Base-by-base conservation (phyloP, 2,888 invertebrate species). In the Glaucopsyche alexis region DNA sequence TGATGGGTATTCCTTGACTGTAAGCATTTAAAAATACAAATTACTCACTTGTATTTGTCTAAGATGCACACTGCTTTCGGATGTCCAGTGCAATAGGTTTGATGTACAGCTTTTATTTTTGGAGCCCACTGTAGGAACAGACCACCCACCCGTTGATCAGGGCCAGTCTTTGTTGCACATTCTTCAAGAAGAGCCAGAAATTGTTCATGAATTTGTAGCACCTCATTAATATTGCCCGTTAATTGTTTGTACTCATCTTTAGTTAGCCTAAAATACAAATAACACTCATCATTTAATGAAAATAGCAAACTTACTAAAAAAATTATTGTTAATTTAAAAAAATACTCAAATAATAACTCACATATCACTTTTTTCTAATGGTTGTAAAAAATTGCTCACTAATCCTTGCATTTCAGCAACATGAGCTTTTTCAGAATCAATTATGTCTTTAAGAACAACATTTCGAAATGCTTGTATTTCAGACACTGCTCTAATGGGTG, bases 1-100 rank as follows among this genome's bases (percentile, higher is more conserved):
- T n/a, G n/a, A n/a, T n/a, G n/a, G n/a, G n/a, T n/a, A n/a, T 19
- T 55, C 11, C 16, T 55, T 42, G 7, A 42, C 55, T 16, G 16
- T 55, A 55, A 16, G 9, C 19, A 16, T 19, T 19, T 9, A 55
- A 19, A 9, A 16, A 55, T 16, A 11, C 5, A 55, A 55, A 64
- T 16, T 2, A 90, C 95, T 93, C 90, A 98, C 98, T 97, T 98
- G 86, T 97, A 97, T 87, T 97, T 97, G 87, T 98, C 98, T 80
- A 99, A 94, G 80, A 99, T 95, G 84, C 97, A 97, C 69, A 98
- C 98, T 77, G 99, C 99, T 87, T 96, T 95, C 0, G 99, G 99
- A 94, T 99, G 99, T 78, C 97, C 96, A 74, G 96, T 95, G 89
- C 99, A 99, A 87, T 99, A 99, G 14, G 94, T 94, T 82, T 96